Base-by-base conservation (phyloP, 2,888 invertebrate genomes). In the Lottia scabra region DNA sequence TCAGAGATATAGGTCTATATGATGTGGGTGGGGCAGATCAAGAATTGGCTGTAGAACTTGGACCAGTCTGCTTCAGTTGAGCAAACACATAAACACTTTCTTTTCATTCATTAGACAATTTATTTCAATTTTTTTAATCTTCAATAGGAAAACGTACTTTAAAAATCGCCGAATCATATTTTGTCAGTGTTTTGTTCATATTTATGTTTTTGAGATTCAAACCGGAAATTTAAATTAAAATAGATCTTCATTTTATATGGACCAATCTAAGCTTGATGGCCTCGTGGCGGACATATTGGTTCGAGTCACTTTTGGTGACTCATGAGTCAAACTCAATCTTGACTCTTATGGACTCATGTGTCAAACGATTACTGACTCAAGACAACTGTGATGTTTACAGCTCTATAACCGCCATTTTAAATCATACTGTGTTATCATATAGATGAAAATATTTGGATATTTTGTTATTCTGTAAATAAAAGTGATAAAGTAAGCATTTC, bases 1-100 rank as follows among this genome's bases (percentile, higher is more conserved):
- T 97, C 27, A 90, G 94, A 13, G 97, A 97, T 86, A 91, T 97
- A 44, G 95, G 93, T 0, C 90, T 96, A 12, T 91, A 94, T 72
- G 96, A 97, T 88, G 91, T 95, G 56, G 95, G 95, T 27, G 92
- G 93, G 80, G 87, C 91, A 0, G 91, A 93, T 80, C 96, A 97
- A 90, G 92, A 92, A 84, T 96, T 97, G 91, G 94, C 94, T 87
- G 87, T 97, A 48, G 94, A 96, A 88, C 91, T 97, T 16, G 96
- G 96, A 67, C 91, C 93, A 38, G 96, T 94, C 63, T 97, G 97
- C 91, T 97, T 95, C 90, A 80, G 81, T 64, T 83, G 73, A 73
- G 68, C 67, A 38, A 44, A 16, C 48, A 70, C 23, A 38, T 38
- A 38, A 38, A 38, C 3, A 38, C 38, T 56, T 12, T 23, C 12